Percentiles rank a stretch among this genome's conserved stretches.
Evolutionary conservation across 2,888 invertebrate species (phyloP).

Genomic region (Amphipyra berbera): DNA sequence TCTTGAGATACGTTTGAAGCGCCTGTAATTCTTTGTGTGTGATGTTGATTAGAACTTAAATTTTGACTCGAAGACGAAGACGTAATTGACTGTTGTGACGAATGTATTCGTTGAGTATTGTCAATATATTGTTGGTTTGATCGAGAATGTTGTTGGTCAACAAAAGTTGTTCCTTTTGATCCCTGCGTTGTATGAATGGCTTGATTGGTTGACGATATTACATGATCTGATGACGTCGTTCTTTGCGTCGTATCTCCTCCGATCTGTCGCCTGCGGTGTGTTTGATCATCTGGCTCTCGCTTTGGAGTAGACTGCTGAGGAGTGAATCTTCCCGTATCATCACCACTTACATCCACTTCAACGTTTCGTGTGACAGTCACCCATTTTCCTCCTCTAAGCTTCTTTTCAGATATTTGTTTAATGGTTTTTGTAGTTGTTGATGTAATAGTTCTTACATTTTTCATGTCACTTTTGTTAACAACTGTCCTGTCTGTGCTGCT

Average conservation of each 20-base stretch:
- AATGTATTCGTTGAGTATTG: conserved; percentile 56
- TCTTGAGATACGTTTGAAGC: conserved; percentile 57
- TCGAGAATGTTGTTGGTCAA: conserved; percentile 66
- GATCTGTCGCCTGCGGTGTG: conserved; percentile 51
- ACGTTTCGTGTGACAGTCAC: conserved; percentile 90
- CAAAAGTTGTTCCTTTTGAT: conserved; percentile 60
- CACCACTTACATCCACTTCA: conserved; percentile 90
- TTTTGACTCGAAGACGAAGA: conserved; percentile 62
- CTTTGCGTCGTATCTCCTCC: conserved; percentile 66
- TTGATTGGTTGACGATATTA: conserved; percentile 66
- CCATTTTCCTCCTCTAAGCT: conserved; percentile 85
- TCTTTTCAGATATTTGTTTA: conserved; percentile 89
- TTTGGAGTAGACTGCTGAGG: conserved; percentile 44
- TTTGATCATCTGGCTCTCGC: conserved; percentile 58
- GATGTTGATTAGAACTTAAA: conserved; percentile 59
- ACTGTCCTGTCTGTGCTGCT: conserved; percentile 69
- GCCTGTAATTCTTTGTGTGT: conserved; percentile 60
- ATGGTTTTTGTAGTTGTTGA: conserved; percentile 88
- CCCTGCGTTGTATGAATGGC: conserved; percentile 60
- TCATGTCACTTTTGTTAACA: conserved; percentile 74
- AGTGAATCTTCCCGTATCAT: conserved; percentile 59
- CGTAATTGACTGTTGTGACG: conserved; percentile 62
- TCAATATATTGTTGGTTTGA: conserved; percentile 66
- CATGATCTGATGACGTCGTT: conserved; percentile 67
- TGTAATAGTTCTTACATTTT: conserved; percentile 71